Evolutionary conservation across 2,888 invertebrate genomes (phyloP), one percentile per base, ranked within the genome.

Genomic region (Idaea straminata): DNA sequence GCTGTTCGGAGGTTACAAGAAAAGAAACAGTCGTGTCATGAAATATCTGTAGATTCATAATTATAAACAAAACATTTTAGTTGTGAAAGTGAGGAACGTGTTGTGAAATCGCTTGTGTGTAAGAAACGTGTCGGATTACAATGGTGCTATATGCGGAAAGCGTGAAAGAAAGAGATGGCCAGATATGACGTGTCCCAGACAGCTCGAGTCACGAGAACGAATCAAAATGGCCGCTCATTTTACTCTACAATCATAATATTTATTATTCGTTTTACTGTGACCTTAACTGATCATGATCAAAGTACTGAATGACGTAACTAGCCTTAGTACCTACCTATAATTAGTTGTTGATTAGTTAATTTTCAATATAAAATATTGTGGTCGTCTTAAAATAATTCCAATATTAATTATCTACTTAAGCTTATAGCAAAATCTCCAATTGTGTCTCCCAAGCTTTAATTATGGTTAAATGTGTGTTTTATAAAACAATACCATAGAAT

Each of bases 111-210:
- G 90, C 87, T 88, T 89, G 91, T 91, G 92, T 90, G 86, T 87
- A 89, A 84, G 88, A 92, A 89, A 88, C 92, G 92, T 92, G 91
- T 92, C 92, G 89, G 91, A 85, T 92, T 92, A 92, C 92, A 92
- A 91, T 92, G 92, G 92, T 92, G 92, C 92, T 92, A 92, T 92
- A 92, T 91, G 92, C 91, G 89, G 91, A 88, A 87, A 86, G 86
- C 86, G 85, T 86, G 91, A 83, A 79, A 85, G 89, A 92, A 81
- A 82, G 89, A 86, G 92, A 92, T 78, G 83, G 87, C 86, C 77
- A 80, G 82, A 82, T 86, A 83, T 92, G 92, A 92, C 92, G 92
- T 92, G 92, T 91, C 92, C 84, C 82, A 83, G 83, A 84, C 85
- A 82, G 85, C 84, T 86, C 87, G 83, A 92, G 91, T 92, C 92